These are phyloP conservation scores for Corydoras maculifer DNA, from an alignment of 2,113 vertebrate species.

Conservation along the genomic window DNA sequence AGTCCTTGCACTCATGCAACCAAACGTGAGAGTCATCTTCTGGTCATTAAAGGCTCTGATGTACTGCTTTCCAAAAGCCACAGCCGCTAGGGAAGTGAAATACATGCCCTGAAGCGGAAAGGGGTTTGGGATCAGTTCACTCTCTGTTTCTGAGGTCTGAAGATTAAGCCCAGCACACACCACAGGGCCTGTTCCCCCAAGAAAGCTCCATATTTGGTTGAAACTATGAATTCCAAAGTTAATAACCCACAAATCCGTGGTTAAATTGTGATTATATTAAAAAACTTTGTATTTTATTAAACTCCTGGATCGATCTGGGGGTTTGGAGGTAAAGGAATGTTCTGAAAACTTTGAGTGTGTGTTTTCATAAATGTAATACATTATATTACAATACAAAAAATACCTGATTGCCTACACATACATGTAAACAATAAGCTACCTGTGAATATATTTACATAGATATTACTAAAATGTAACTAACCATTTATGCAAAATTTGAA, in stretches of 20 bases:
- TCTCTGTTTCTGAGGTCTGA: constrained; percentile 6
- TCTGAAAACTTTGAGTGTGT: not conserved
- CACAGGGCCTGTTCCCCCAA: constrained; percentile 24
- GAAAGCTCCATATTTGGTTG: constrained; percentile 52
- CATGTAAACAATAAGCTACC: too few relatives aligned
- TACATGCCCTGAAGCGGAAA: not conserved
- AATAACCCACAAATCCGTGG: constrained; percentile 45
- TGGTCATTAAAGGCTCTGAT: constrained; percentile 41
- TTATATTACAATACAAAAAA: too few relatives aligned
- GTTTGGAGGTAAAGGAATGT: not conserved
- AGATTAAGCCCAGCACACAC: not conserved
- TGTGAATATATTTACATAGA: too few relatives aligned
- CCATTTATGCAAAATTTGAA: too few relatives aligned
- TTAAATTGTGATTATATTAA: constrained; percentile 15
- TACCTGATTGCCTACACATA: too few relatives aligned
- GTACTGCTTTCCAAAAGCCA: constrained; percentile 52
- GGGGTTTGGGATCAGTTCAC: constrained; percentile 13
- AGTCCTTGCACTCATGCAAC: constrained; percentile 48
- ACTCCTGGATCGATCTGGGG: not conserved
- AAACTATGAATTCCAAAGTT: constrained; percentile 52
- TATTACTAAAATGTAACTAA: too few relatives aligned
- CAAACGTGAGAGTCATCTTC: constrained; percentile 29
- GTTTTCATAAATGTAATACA: too few relatives aligned
- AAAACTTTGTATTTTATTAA: constrained; percentile 1
- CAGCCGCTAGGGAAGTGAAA: constrained; percentile 45